Evolutionary conservation across 1,140 invertebrate genomes (phyloP), one percentile per base, ranked within the genome.

Genomic region (Calliphora vicina): DNA sequence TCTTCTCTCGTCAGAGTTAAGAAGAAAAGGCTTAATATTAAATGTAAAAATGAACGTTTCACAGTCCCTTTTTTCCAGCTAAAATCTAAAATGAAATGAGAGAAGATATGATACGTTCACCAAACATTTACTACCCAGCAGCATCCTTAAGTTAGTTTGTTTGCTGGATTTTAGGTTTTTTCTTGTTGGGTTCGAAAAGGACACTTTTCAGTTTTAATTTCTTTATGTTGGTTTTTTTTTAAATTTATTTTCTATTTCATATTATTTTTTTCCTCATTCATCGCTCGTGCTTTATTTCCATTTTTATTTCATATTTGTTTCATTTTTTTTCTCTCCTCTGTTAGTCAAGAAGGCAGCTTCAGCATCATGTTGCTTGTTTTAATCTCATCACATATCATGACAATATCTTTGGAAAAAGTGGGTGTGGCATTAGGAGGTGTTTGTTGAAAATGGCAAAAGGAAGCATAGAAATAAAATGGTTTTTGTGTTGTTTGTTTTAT

Each of bases 161-260:
- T 20, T 67, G 20, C 1, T 23, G n/a, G 20, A 23, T 67, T 67
- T 67, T 67, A 23, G n/a, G 9, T 25, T 67, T 67, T 67, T 67
- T 67, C 25, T 67, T 67, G 1, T 67, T 25, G 9, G 4, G n/a
- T 67, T 67, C 61, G 57, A 67, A 67, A 67, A 67, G 20, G 57
- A 23, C 57, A 67, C 17, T 67, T 67, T 67, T 67, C 61, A 67
- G 61, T 67, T 67, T 67, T 67, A 67, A 67, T 67, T 67, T 67
- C 20, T 67, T 67, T 61, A 5, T 61, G 17, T n/a, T 61, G 5
- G 0, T n/a, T n/a, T 17, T 57, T 15, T 67, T 67, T 23, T 23
- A n/a, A n/a, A 67, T 67, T 67, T 67, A 23, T 67, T 67, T 67
- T 67, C 23, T 9, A 23, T 23, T 67, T n/a, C n/a, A 10, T n/a